A percentile compares a stretch with the other conserved stretches of the same genome.
phyloP scores from a whole-genome alignment of 2,888 invertebrate species.

The Epinotia bilunana region DNA sequence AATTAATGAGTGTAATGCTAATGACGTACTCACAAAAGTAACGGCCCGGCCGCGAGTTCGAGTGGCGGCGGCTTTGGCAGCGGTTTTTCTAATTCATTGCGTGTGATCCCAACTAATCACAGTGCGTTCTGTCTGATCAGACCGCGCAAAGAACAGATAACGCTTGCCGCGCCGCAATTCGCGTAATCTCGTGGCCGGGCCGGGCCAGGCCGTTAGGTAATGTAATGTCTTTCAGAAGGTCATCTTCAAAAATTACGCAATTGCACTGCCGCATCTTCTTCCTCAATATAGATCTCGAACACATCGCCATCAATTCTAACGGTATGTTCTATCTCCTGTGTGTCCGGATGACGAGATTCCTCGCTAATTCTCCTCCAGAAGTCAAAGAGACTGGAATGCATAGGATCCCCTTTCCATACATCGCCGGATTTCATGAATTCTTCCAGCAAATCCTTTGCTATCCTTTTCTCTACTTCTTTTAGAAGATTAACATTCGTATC shows the following conservation, averaged over 20 bases:
- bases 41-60: no score
- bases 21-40: no score
- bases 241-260: neutral
- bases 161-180: no score
- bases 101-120: no score
- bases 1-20: no score
- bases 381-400: conserved; percentile 3
- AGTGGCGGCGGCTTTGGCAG: no score
- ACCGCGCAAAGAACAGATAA: no score
- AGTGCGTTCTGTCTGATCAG: no score
- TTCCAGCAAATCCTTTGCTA: neutral
- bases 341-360: neutral
- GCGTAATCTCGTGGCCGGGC: no score
- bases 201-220: no score
- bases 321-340: neutral
- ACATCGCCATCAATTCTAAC: neutral
- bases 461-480: conserved; percentile 15
- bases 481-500: neutral
- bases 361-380: conserved; percentile 9
- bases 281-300: neutral
- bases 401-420: conserved; percentile 5
- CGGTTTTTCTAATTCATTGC: no score
- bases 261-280: neutral
- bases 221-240: neutral
- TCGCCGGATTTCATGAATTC: conserved; percentile 5